Evolutionary conservation across 2,797 vertebrate genomes (phyloP).

Genomic region (Natrix natrix): DNA sequence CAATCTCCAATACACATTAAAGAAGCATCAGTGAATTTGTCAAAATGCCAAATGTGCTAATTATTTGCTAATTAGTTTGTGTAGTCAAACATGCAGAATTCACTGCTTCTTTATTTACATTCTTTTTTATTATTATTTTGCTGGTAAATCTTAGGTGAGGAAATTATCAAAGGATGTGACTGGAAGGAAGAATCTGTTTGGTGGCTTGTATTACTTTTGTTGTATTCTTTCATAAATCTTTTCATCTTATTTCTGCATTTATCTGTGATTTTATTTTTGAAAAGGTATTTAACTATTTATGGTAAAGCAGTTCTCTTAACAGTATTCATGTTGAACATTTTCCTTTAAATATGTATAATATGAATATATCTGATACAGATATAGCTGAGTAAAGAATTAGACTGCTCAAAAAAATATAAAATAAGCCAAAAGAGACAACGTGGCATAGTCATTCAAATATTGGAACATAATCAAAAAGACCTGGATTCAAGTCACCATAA

Average conservation of each 20-base stretch:
- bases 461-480: background rate
- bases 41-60: constrained; percentile 59
- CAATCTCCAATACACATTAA: constrained; percentile 53
- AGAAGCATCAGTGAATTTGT: constrained; percentile 46
- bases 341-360: background rate
- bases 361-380: background rate
- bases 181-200: background rate
- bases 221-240: background rate
- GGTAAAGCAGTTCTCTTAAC: background rate
- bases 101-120: constrained; percentile 58
- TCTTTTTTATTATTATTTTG: constrained; percentile 41
- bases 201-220: background rate
- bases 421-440: background rate
- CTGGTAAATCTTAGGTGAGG: constrained; percentile 38
- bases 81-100: constrained; percentile 63
- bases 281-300: background rate
- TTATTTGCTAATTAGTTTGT: constrained; percentile 64
- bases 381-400: background rate
- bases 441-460: background rate
- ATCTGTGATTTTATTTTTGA: background rate
- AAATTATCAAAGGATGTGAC: constrained; percentile 12
- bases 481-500: background rate
- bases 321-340: background rate
- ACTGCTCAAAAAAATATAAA: background rate
- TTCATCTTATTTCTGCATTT: background rate